Percentiles rank a stretch among this genome's conserved stretches.
Conservation (phyloP, 1,140 invertebrate genomes). For the Harlomillsia oculata region DNA sequence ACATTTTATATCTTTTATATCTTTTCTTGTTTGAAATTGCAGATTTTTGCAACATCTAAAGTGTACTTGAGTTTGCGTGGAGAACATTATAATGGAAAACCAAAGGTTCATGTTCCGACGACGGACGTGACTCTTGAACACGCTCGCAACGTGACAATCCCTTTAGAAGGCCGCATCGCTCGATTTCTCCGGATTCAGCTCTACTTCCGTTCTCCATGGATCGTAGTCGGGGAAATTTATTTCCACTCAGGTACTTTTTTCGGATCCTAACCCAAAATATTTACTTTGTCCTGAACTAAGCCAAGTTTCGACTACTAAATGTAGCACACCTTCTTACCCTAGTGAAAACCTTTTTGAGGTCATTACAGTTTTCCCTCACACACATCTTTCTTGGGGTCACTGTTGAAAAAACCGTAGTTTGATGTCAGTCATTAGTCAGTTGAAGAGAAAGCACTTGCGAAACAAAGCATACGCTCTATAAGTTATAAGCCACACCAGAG, state of each 20-base stretch:
- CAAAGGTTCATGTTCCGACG: constrained; percentile 61
- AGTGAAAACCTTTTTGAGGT: background rate
- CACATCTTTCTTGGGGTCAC: background rate
- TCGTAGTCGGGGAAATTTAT: constrained; percentile 75
- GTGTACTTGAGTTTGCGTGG: constrained; percentile 61
- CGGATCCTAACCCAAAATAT: too few relatives aligned
- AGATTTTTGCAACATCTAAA: constrained; percentile 60
- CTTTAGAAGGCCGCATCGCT: constrained; percentile 64
- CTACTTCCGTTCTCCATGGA: constrained; percentile 73
- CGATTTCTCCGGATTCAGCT: constrained; percentile 49
- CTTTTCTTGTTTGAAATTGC: constrained; percentile 24
- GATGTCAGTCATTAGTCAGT: too few relatives aligned
- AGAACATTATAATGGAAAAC: constrained; percentile 53
- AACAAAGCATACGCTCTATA: too few relatives aligned
- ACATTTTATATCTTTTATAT: background rate
- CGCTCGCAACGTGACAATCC: constrained; percentile 71
- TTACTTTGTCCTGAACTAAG: too few relatives aligned
- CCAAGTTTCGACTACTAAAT: too few relatives aligned
- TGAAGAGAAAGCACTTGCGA: too few relatives aligned
- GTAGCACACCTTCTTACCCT: background rate
- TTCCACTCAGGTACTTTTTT: constrained; percentile 60
- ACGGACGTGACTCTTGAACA: constrained; percentile 57
- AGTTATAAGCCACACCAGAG: too few relatives aligned
- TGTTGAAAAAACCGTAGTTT: too few relatives aligned
- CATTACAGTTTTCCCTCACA: background rate